Evolutionary conservation across 2,888 invertebrate genomes (phyloP).

Genomic region (Prenolepis imparis): DNA sequence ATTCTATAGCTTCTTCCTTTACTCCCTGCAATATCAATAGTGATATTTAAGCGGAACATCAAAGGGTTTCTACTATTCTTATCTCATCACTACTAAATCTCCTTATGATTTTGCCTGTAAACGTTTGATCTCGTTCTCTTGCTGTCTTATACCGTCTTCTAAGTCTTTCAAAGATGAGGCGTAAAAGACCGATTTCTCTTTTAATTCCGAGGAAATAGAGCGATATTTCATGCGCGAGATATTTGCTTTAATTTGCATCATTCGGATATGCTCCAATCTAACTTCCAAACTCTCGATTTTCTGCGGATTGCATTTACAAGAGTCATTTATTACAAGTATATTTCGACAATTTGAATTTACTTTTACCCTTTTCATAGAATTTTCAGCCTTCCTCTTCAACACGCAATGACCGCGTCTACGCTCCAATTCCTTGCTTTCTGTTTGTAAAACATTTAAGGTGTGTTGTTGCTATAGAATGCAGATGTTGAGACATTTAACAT

Average conservation of each 20-base stretch:
- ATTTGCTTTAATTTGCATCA: slow-evolving; percentile 94
- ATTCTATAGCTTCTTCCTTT: slow-evolving; percentile 91
- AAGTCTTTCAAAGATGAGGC: slow-evolving; percentile 89
- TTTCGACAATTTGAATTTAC: slow-evolving; percentile 15
- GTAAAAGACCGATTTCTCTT: slow-evolving; percentile 81
- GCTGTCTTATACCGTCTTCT: slow-evolving; percentile 90
- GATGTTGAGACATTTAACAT: slow-evolving; percentile 31
- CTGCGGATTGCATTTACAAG: slow-evolving; percentile 72
- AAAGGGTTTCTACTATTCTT: background rate
- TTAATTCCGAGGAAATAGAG: slow-evolving; percentile 88
- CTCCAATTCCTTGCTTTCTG: slow-evolving; percentile 82
- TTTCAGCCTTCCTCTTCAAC: slow-evolving; percentile 84
- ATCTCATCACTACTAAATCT: slow-evolving; percentile 11
- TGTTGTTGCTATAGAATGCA: slow-evolving; percentile 78
- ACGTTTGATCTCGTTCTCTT: slow-evolving; percentile 91
- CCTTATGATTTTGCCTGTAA: slow-evolving; percentile 88
- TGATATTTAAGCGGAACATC: background rate
- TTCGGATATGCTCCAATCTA: slow-evolving; percentile 92
- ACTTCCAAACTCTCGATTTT: slow-evolving; percentile 91
- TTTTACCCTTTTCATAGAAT: slow-evolving; percentile 91
- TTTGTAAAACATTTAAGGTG: slow-evolving; percentile 79
- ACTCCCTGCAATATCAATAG: slow-evolving; percentile 87
- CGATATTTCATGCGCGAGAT: slow-evolving; percentile 92
- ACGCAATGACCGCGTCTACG: slow-evolving; percentile 79
- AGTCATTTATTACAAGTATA: background rate